Base-by-base conservation (phyloP, 2,113 vertebrate genomes). In the Nansenia antarctica region DNA sequence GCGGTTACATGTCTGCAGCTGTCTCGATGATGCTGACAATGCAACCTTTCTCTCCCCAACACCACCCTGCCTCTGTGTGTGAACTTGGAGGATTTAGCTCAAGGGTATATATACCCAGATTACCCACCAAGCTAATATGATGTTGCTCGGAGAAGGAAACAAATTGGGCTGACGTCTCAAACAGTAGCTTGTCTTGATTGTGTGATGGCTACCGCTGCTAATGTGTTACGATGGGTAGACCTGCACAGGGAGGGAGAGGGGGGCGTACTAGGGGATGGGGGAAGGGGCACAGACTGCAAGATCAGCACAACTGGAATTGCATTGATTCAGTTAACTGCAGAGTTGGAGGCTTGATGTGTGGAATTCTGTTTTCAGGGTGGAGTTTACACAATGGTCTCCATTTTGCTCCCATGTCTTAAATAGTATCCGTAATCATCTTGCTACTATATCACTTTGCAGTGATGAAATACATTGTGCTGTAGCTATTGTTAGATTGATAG, bases 271-370 rank as follows among this genome's bases (percentile, higher is more conserved):
- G 34, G 42, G 62, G 75, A 47, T 80, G 86, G 89, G 88, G 88
- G 88, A 89, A 79, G 90, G 86, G 89, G 77, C 80, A 74, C 77
- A 81, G 84, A 86, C 86, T 91, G 90, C 89, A 86, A 88, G 81
- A 91, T 91, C 90, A 91, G 90, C 89, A 91, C 87, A 91, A 90
- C 87, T 91, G 88, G 86, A 87, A 90, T 91, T 88, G 85, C 89
- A 91, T 91, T 91, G 90, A 91, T 91, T 91, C 89, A 87, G 89
- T 87, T 87, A 87, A 89, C 89, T 90, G 90, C 89, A 92, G 89
- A 91, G 87, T 86, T 85, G 88, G 86, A 88, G n/a, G 86, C 83
- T 73, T 88, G 86, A 89, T 87, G 87, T 87, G 87, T 86, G 86
- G 87, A 88, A 89, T 86, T 87, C 84, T 87, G 85, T 87, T 89